phyloP scores from a whole-genome alignment of 2,113 vertebrate species.

The Perca flavescens region DNA sequence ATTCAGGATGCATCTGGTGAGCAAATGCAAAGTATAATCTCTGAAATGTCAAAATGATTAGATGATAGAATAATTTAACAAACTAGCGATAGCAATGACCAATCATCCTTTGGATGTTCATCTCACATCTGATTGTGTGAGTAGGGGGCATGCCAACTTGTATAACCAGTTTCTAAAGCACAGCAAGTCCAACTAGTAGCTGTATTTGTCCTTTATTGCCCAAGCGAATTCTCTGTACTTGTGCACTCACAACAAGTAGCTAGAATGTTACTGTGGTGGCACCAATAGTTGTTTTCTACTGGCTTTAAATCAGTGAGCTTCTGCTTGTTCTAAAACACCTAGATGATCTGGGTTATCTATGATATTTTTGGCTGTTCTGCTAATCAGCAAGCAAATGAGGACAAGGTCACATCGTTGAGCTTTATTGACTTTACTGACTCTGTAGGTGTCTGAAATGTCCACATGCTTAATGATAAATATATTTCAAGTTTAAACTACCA shows the following conservation, averaged over 20 bases:
- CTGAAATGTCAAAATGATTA: not conserved
- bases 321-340: slow-evolving; percentile 2
- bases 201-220: not conserved
- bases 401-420: slow-evolving; percentile 26
- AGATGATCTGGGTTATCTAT: slow-evolving; percentile 6
- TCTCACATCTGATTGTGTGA: not conserved
- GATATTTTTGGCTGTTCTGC: slow-evolving; percentile 49
- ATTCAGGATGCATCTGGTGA: slow-evolving; percentile 48
- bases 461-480: not conserved
- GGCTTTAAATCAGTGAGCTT: not conserved
- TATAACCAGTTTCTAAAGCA: not conserved
- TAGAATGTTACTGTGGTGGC: not conserved
- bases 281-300: slow-evolving; percentile 13
- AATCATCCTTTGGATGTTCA: not conserved
- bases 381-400: slow-evolving; percentile 31
- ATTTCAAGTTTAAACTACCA: not conserved
- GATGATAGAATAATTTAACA: not conserved
- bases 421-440: slow-evolving; percentile 12
- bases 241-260: not conserved
- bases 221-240: not conserved
- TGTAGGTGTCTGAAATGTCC: slow-evolving; percentile 15
- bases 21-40: slow-evolving; percentile 15
- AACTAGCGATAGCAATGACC: not conserved
- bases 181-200: not conserved
- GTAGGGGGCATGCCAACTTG: not conserved